Conservation (phyloP, 2,797 vertebrate species). For the Urophycis tenuis region DNA sequence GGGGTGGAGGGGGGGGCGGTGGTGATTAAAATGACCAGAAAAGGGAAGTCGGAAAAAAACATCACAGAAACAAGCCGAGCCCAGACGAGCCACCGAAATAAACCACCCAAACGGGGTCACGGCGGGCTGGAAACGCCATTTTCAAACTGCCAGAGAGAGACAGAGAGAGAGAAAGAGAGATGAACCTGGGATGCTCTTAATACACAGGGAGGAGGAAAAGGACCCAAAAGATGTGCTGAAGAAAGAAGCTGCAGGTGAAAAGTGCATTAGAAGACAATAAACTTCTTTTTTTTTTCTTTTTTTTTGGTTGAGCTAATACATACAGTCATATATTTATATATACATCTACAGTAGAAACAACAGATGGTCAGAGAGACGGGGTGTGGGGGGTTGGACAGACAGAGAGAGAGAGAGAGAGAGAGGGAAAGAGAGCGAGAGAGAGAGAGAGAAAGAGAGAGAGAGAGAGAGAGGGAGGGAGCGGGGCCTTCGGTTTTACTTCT, state of each 20-base stretch:
- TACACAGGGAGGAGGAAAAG: conserved; percentile 8
- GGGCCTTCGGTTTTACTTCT: background rate
- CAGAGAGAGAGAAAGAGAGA: conserved; percentile 30
- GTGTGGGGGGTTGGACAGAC: too few species aligned
- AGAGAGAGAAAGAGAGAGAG: too few species aligned
- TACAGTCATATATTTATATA: conserved; percentile 53
- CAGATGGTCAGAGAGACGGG: conserved; percentile 41
- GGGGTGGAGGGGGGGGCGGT: background rate
- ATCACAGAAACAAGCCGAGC: conserved; percentile 7
- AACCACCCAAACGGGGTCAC: background rate
- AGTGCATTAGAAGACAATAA: conserved; percentile 55
- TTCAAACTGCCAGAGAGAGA: conserved; percentile 24
- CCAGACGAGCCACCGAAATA: background rate
- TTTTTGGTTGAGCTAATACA: conserved; percentile 56
- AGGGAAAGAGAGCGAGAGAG: too few species aligned
- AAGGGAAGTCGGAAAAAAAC: background rate
- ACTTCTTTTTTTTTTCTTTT: conserved; percentile 43
- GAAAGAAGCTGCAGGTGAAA: conserved; percentile 44
- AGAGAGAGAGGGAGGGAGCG: background rate
- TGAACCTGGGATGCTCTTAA: background rate
- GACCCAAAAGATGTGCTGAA: conserved; percentile 14
- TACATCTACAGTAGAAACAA: conserved; percentile 63
- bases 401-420: background rate
- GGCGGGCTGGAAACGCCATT: conserved; percentile 31
- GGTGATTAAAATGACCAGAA: background rate